Conservation (phyloP, 1,140 invertebrate genomes). For the Meloidogyne floridensis region DNA sequence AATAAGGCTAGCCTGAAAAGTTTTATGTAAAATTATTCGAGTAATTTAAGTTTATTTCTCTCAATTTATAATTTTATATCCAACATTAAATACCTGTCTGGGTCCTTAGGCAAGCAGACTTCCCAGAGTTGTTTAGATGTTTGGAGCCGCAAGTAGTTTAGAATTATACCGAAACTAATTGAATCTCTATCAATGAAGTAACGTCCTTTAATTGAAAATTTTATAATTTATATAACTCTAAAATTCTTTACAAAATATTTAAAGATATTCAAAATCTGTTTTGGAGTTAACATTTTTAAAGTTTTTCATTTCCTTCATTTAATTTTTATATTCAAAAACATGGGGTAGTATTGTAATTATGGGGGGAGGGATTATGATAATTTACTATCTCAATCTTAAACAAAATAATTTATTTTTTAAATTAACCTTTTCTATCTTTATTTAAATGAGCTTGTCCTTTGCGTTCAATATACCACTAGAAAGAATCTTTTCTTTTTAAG, state of each 20-base stretch:
- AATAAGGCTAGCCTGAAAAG: slow-evolving; percentile 37
- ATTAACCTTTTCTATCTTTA: slow-evolving; percentile 45
- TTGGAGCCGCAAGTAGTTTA: slow-evolving; percentile 79
- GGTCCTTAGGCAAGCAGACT: slow-evolving; percentile 53
- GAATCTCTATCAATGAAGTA: slow-evolving; percentile 54
- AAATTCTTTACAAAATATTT: too few relatives aligned
- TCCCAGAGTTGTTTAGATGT: slow-evolving; percentile 52
- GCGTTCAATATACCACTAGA: slow-evolving; percentile 53
- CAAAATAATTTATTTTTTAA: background rate
- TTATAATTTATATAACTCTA: too few relatives aligned
- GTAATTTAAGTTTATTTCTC: background rate
- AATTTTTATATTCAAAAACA: too few relatives aligned
- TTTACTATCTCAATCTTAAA: background rate
- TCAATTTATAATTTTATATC: slow-evolving; percentile 11
- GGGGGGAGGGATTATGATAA: too few relatives aligned
- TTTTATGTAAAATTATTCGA: slow-evolving; percentile 1
- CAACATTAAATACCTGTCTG: slow-evolving; percentile 49
- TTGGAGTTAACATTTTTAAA: too few relatives aligned
- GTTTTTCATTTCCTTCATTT: too few relatives aligned
- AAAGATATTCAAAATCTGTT: too few relatives aligned
- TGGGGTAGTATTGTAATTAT: too few relatives aligned
- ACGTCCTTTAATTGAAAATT: slow-evolving; percentile 26
- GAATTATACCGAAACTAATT: slow-evolving; percentile 78
- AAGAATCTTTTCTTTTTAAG: background rate
- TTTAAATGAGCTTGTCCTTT: slow-evolving; percentile 43